Evolutionary conservation across 2,888 invertebrate species (phyloP), one percentile per base, ranked within the genome.

Genomic region (Synergus gifuensis): DNA sequence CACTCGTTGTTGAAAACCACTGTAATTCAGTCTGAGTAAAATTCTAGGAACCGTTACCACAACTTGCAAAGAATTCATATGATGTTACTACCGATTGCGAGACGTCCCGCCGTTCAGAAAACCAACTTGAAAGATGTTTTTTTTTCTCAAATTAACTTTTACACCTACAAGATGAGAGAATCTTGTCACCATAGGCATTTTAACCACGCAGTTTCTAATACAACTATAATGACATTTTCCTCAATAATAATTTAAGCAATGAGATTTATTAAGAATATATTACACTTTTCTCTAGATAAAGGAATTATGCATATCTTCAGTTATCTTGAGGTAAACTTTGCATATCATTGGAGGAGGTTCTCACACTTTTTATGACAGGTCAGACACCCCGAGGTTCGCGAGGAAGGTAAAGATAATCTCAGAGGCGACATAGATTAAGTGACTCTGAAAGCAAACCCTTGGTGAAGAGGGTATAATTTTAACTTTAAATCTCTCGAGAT

Each of bases 1-100:
- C 81, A 84, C 82, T 82, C 84, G 82, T 79, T 78, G 83, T 84
- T 83, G 81, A 67, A 82, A 83, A 82, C 80, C 84, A 81, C 83
- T 82, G 80, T 81, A 82, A 82, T 81, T 82, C 82, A 82, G 54
- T 54, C 49, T 49, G 36, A 73, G 73, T 73, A 73, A 73, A 73
- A 73, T 73, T 73, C 54, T 49, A 54, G 54, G 73, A 73, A 73
- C 73, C 73, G 54, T 73, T 73, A 73, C 28, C 54, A 73, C 73
- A 46, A 8, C 54, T 73, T 73, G n/a, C 28, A 40, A 73, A 73
- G 54, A 73, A 73, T 73, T 69, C 69, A 49, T 42, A 67, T 67
- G 67, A 67, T 73, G 73, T 73, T 73, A 73, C 49, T 73, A 36
- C 54, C 73, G 73, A 73, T 73, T 73, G 73, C 49, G 28, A 73